Percentiles rank a stretch among this genome's conserved stretches.
phyloP scores from a whole-genome alignment of 2,797 vertebrate species.

The Sternotherus odoratus region DNA sequence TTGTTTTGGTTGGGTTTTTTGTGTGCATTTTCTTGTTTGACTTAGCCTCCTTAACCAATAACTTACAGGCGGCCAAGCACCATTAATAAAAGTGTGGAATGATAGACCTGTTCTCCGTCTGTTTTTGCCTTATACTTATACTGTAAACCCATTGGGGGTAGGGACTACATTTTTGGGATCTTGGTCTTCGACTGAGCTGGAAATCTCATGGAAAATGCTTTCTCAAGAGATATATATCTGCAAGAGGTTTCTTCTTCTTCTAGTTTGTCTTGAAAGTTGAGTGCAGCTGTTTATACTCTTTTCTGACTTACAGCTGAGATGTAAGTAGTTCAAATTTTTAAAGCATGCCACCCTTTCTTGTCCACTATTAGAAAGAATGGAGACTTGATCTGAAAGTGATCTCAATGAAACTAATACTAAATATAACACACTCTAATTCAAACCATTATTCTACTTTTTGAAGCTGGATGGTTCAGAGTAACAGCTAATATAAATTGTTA shows the following conservation, averaged over 20 bases:
- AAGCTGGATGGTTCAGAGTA: not conserved
- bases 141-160: not conserved
- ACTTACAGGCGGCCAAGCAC: no score
- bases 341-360: slow-evolving; percentile 3
- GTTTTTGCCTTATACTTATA: not conserved
- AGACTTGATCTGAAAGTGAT: slow-evolving; percentile 10
- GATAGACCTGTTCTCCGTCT: not conserved
- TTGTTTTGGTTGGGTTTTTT: not conserved
- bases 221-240: not conserved
- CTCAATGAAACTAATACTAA: not conserved
- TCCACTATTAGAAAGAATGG: not conserved
- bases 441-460: not conserved
- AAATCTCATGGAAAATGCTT: not conserved
- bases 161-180: not conserved
- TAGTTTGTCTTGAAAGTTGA: not conserved
- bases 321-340: not conserved
- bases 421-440: not conserved
- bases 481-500: slow-evolving; percentile 5
- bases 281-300: not conserved
- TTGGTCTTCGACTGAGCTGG: not conserved
- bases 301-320: not conserved
- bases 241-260: not conserved
- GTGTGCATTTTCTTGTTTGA: not conserved
- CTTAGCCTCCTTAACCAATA: no score
- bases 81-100: not conserved